phyloP scores from a whole-genome alignment of 1,140 invertebrate genomes.

The Drosophila melanogaster region DNA sequence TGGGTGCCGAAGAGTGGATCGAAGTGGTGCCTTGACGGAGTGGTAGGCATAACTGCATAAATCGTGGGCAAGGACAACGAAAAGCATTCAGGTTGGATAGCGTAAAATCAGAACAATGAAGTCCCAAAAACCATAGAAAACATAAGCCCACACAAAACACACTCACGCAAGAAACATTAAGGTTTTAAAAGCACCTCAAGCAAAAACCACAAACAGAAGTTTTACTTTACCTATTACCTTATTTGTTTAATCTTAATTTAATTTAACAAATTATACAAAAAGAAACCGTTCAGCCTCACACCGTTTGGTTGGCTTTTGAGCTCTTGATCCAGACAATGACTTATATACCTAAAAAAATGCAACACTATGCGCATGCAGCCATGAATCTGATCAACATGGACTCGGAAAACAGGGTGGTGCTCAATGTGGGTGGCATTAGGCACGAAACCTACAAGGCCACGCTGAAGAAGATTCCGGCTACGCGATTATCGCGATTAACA shows the following conservation, averaged over 20 bases:
- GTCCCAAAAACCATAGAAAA: background rate
- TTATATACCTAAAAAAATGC: constrained; percentile 82
- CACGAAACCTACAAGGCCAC: constrained; percentile 98
- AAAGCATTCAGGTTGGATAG: constrained; percentile 65
- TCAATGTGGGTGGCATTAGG: constrained; percentile 98
- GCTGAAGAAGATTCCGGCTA: constrained; percentile 97
- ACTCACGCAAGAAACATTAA: background rate
- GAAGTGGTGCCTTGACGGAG: constrained; percentile 33
- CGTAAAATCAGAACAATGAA: constrained; percentile 5
- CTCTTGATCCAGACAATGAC: constrained; percentile 52
- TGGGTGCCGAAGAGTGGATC: constrained; percentile 17
- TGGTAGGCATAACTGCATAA: constrained; percentile 46
- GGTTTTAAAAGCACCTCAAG: background rate
- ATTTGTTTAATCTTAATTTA: too few species aligned
- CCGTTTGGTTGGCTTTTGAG: background rate
- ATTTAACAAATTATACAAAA: background rate
- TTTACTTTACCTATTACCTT: too few species aligned
- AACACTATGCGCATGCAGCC: constrained; percentile 85
- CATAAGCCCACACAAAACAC: background rate
- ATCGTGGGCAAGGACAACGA: constrained; percentile 66
- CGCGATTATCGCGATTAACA: constrained; percentile 93
- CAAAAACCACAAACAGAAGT: background rate
- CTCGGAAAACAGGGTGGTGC: constrained; percentile 98
- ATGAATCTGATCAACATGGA: constrained; percentile 95
- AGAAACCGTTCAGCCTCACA: constrained; percentile 3